Evolutionary conservation across 2,113 vertebrate species (phyloP), one percentile per base, ranked within the genome.

Genomic region (Pelusios castaneus): DNA sequence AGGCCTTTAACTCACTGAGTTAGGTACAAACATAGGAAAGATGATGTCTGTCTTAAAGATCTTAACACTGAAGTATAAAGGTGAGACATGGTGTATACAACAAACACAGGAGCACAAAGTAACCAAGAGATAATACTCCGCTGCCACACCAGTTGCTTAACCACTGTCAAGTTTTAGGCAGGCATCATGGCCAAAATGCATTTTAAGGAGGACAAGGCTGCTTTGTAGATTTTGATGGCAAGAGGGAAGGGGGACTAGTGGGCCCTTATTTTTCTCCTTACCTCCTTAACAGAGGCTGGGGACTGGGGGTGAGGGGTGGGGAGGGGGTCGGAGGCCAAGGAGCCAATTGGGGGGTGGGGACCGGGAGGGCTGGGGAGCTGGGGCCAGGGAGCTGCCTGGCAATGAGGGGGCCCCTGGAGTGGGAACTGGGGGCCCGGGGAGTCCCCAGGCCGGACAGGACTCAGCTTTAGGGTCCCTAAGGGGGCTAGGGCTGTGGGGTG

Each of bases 21-120:
- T 76, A 90, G 85, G 52, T 91, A 89, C 91, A 82, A 43, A 87
- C 22, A 88, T 17, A 89, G 91, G 24, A 78, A 93, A 89, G 91
- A 55, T 75, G 93, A 92, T 52, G 38, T 84, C 63, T 82, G 17
- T 38, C 82, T 58, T n/a, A 67, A 67, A 34, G 34, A 67, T 67
- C 14, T n/a, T 67, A 67, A 34, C 60, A n/a, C 8, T 67, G 12
- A 34, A n/a, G 31, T 67, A 67, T 67, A 67, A 67, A 67, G 16
- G 8, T n/a, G 60, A 67, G 34, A 67, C 58, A 60, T 34, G 31
- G 7, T 34, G 58, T 17, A 14, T 49, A 63, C 60, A 63, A n/a
- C 60, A 67, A 31, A n/a, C 7, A 14, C 12, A 60, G 58, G 6
- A 67, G 34, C 34, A 67, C 34, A 67, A 67, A 7, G 34, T 67